These are phyloP conservation scores for Gambusia yucatana DNA, from an alignment of 2,797 vertebrate genomes.

Conservation along the genomic window DNA sequence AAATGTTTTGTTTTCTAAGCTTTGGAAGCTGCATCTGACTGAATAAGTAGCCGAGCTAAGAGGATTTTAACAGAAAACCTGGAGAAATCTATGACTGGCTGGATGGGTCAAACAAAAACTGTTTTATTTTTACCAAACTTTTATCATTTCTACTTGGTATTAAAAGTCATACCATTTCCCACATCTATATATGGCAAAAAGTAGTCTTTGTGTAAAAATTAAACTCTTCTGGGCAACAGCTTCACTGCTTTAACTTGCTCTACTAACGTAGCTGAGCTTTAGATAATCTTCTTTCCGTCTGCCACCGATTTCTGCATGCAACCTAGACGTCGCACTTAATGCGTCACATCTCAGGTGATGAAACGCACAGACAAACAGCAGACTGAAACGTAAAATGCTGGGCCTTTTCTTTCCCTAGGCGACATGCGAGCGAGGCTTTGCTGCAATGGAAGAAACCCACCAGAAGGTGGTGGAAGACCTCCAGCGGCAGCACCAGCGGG, in stretches of 20 bases:
- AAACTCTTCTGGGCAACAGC: slow-evolving; percentile 4
- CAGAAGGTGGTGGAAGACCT: slow-evolving; percentile 96
- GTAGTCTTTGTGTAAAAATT: slow-evolving; percentile 7
- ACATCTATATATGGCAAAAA: slow-evolving; percentile 10
- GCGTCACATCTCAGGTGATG: not conserved
- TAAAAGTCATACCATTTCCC: slow-evolving; percentile 50
- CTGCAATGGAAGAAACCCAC: slow-evolving; percentile 97
- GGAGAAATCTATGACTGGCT: not conserved
- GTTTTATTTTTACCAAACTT: not conserved
- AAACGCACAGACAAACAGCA: not conserved
- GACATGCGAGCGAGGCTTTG: slow-evolving; percentile 96
- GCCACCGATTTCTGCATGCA: slow-evolving; percentile 51
- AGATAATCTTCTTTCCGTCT: slow-evolving; percentile 49
- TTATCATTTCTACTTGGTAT: not conserved
- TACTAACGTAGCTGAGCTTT: slow-evolving; percentile 58
- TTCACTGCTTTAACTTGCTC: slow-evolving; percentile 39
- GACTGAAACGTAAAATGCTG: not conserved
- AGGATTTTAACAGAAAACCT: not conserved
- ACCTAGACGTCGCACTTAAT: slow-evolving; percentile 30
- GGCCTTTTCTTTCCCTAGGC: slow-evolving; percentile 78
- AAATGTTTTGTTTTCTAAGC: not conserved
- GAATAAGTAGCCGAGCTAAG: not conserved
- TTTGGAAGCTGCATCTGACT: not conserved
- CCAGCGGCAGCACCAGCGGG: slow-evolving; percentile 95
- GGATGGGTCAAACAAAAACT: not conserved